These are phyloP conservation scores for Oasisia sp. DNA, from an alignment of 2,888 invertebrate species.

Conservation along the genomic window DNA sequence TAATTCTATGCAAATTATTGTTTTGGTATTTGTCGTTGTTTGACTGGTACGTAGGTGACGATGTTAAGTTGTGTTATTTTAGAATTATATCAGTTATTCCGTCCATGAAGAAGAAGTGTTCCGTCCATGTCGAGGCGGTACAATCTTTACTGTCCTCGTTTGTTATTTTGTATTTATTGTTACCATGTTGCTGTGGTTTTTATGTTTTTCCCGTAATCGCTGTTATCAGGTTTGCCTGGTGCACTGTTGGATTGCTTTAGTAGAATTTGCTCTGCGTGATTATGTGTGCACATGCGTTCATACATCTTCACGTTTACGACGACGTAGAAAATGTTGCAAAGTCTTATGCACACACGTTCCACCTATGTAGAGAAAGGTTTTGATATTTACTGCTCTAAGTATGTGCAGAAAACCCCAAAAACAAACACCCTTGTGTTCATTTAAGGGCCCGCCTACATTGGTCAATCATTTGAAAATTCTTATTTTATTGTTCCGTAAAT, in stretches of 20 bases:
- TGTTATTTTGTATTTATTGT: neutral
- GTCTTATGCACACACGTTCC: neutral
- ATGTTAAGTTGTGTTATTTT: neutral
- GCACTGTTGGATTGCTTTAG: neutral
- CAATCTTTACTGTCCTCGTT: neutral
- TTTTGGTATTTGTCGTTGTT: neutral
- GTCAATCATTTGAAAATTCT: neutral
- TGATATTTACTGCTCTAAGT: neutral
- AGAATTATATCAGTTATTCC: neutral
- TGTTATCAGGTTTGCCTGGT: neutral
- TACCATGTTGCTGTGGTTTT: conserved; percentile 7
- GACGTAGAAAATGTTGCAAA: neutral
- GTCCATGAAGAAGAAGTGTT: neutral
- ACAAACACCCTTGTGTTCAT: conserved; percentile 9
- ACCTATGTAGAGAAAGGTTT: neutral
- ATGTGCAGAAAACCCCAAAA: neutral
- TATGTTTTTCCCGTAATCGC: neutral
- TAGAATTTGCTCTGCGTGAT: neutral
- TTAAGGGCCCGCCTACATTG: neutral
- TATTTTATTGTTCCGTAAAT: neutral
- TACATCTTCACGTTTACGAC: neutral
- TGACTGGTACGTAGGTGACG: neutral
- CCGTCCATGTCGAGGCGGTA: neutral
- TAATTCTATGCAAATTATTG: neutral
- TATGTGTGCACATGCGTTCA: conserved; percentile 5